phyloP scores from a whole-genome alignment of 2,113 vertebrate species.

The Embiotoca jacksoni region DNA sequence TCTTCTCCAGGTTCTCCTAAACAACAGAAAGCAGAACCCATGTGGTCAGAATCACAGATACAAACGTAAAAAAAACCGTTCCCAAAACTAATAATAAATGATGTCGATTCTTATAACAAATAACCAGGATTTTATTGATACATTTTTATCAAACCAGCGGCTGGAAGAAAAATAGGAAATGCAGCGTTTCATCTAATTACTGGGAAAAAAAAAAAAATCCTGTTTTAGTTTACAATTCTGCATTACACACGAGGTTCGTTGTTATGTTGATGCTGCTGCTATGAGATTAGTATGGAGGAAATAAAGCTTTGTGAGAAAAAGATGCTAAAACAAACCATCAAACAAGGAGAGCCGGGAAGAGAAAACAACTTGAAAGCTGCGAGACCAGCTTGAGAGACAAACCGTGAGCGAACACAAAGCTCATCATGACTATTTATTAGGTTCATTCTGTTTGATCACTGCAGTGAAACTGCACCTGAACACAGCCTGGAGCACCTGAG shows the following conservation, averaged over 20 bases:
- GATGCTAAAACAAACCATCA: slow-evolving; percentile 46
- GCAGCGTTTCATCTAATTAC: not conserved
- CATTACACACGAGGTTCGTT: not conserved
- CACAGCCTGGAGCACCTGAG: slow-evolving; percentile 26
- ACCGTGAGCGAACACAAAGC: slow-evolving; percentile 36
- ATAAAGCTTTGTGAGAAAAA: slow-evolving; percentile 14
- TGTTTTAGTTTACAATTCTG: slow-evolving; percentile 6
- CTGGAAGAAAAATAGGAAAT: not conserved
- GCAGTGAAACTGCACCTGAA: slow-evolving; percentile 42
- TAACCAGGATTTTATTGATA: not conserved
- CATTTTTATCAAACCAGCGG: not conserved
- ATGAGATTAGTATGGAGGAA: slow-evolving; percentile 16
- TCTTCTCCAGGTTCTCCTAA: slow-evolving; percentile 96
- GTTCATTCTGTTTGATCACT: slow-evolving; percentile 48
- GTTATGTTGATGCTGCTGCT: slow-evolving; percentile 21
- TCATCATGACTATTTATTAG: slow-evolving; percentile 58
- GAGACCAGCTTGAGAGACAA: slow-evolving; percentile 37
- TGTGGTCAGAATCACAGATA: not conserved
- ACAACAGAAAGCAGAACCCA: slow-evolving; percentile 28
- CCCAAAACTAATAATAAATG: not conserved
- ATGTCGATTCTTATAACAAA: not conserved
- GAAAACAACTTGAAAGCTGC: slow-evolving; percentile 51
- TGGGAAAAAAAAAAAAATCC: not conserved
- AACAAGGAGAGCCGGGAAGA: slow-evolving; percentile 24
- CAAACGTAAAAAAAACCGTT: not conserved